Conservation (phyloP, 2,113 vertebrate genomes). For the Monopterus albus region DNA sequence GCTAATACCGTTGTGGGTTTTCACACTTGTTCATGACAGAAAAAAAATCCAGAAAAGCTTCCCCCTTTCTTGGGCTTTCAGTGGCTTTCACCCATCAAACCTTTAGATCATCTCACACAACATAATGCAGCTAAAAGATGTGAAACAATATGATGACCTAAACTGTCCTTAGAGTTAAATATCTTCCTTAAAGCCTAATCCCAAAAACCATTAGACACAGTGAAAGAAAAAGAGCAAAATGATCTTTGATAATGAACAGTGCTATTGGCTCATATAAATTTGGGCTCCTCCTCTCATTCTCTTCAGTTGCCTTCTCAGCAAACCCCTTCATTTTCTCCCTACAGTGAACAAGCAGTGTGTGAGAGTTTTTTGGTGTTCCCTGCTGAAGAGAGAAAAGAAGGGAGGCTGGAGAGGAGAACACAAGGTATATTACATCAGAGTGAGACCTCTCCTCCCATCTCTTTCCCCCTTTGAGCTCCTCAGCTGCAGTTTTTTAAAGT, state of each 20-base stretch:
- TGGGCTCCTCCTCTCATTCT: constrained; percentile 11
- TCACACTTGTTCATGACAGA: background rate
- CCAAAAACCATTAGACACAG: background rate
- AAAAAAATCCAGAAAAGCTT: constrained; percentile 5
- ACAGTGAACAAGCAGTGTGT: constrained; percentile 1
- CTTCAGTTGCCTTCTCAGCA: constrained; percentile 1
- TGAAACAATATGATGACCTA: background rate
- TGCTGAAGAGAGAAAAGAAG: constrained; percentile 1
- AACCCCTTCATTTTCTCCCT: constrained; percentile 13
- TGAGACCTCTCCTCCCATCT: constrained; percentile 12
- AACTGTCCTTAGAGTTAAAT: constrained; percentile 6
- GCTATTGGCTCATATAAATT: constrained; percentile 16
- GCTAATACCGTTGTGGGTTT: background rate
- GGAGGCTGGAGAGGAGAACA: constrained; percentile 14
- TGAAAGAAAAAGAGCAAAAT: constrained; percentile 2
- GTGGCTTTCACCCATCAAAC: constrained; percentile 24
- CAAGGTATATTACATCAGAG: constrained; percentile 23
- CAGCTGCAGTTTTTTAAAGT: constrained; percentile 20
- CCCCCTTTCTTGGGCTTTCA: constrained; percentile 27
- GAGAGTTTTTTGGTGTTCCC: constrained; percentile 24
- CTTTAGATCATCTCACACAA: constrained; percentile 23
- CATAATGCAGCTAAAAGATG: constrained; percentile 12
- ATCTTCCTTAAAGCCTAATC: constrained; percentile 1
- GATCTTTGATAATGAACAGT: background rate
- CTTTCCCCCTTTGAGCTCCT: constrained; percentile 1